These are phyloP conservation scores for Charanyca ferruginea DNA, from an alignment of 2,888 invertebrate genomes.

Conservation along the genomic window DNA sequence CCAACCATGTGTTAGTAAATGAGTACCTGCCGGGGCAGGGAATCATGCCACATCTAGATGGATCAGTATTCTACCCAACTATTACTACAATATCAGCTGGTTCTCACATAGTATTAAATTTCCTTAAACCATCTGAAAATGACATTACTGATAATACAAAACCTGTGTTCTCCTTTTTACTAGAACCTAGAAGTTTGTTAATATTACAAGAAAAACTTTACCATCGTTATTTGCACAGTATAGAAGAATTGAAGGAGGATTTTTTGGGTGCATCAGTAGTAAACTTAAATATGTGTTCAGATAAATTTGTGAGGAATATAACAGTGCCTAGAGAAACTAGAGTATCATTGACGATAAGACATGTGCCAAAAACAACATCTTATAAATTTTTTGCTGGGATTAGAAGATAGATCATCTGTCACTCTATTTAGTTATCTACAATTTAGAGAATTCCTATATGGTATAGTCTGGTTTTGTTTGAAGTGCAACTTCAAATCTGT, in stretches of 20 bases:
- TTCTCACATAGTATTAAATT: slow-evolving; percentile 97
- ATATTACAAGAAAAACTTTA: slow-evolving; percentile 96
- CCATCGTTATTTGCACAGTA: slow-evolving; percentile 96
- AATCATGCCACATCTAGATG: slow-evolving; percentile 99
- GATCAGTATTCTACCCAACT: slow-evolving; percentile 97
- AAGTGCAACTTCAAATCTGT: background rate
- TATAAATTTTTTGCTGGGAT: slow-evolving; percentile 93
- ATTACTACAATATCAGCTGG: slow-evolving; percentile 98
- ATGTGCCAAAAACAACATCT: slow-evolving; percentile 97
- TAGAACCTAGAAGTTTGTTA: slow-evolving; percentile 97
- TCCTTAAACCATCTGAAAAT: slow-evolving; percentile 92
- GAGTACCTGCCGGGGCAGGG: slow-evolving; percentile 98
- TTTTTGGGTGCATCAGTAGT: slow-evolving; percentile 90
- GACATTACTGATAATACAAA: slow-evolving; percentile 75
- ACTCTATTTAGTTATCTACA: background rate
- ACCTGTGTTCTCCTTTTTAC: slow-evolving; percentile 93
- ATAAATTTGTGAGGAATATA: slow-evolving; percentile 89
- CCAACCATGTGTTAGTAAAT: slow-evolving; percentile 98
- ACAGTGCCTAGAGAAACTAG: slow-evolving; percentile 93
- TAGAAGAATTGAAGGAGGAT: slow-evolving; percentile 94
- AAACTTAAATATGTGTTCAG: slow-evolving; percentile 93
- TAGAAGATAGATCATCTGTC: slow-evolving; percentile 78
- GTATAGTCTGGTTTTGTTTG: background rate
- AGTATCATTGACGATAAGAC: slow-evolving; percentile 97
- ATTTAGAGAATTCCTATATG: background rate